Evolutionary conservation across 2,888 invertebrate genomes (phyloP), one percentile per base, ranked within the genome.

Genomic region (Diarsia rubi): DNA sequence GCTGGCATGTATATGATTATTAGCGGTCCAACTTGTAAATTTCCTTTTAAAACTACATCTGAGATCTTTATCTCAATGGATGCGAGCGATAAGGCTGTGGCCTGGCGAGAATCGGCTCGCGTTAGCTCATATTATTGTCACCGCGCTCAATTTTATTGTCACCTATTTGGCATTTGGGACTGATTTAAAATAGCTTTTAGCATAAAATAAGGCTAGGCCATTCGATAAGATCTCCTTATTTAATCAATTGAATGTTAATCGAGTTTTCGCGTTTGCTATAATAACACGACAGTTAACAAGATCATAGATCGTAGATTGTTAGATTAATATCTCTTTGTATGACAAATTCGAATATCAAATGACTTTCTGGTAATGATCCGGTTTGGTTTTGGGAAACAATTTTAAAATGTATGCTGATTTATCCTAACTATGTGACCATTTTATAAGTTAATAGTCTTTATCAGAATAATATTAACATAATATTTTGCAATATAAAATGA

Each of bases 1-100:
- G 81, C 85, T 93, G 94, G 91, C 94, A 93, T 95, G 90, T 95
- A 94, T 95, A 95, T 90, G 93, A 91, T 94, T 95, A 95, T 94
- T 94, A 94, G 91, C 90, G 82, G 86, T 85, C 90, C 86, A 90
- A 92, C 93, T 94, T 95, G 92, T 95, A 94, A 94, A 95, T 95
- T 93, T 92, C 88, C 91, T 91, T 91, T 92, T 90, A 91, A 94
- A 94, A 93, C 90, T 92, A 92, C 91, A 92, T 92, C 87, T 84
- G 85, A 93, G 95, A 95, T 96, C 91, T 90, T 94, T 94, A 95
- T 95, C 95, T 89, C 78, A 66, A 72, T 73, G 84, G 81, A 86
- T 86, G 85, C 88, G 84, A 84, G 88, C 89, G 91, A 94, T 93
- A 93, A 92, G 89, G 87, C 88, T 85, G 73, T 86, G 84, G 84